Percentiles rank a stretch among this genome's conserved stretches.
These are phyloP conservation scores for Cyphomyrmex costatus DNA, from an alignment of 1,140 invertebrate genomes.

Conservation along the genomic window DNA sequence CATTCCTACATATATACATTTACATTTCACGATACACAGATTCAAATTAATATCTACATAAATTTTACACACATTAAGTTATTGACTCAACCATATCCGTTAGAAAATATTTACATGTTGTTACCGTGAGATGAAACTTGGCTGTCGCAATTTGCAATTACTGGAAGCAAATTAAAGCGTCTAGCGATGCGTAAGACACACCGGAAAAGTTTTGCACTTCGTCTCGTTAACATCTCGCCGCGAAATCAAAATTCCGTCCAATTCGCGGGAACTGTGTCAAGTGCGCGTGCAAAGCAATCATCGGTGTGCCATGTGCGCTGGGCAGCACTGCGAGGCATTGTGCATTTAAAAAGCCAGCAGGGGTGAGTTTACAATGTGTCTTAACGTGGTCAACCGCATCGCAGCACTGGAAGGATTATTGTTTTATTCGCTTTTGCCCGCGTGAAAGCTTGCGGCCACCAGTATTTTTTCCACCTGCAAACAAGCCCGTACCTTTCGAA, in stretches of 20 bases:
- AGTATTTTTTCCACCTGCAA: conserved; percentile 66
- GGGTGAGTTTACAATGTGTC: conserved; percentile 13
- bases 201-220: not conserved
- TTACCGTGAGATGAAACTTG: conserved; percentile 21
- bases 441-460: conserved; percentile 68
- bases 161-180: conserved; percentile 21
- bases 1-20: not conserved
- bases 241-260: conserved; percentile 33
- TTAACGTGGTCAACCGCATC: conserved; percentile 29
- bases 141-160: conserved; percentile 19
- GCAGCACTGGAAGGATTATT: not conserved
- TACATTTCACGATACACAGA: not conserved
- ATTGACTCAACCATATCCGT: conserved; percentile 3
- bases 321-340: not conserved
- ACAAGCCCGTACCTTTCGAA: not conserved
- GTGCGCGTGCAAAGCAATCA: conserved; percentile 27
- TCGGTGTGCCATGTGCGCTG: not conserved
- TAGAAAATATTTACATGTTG: conserved; percentile 20
- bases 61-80: not conserved
- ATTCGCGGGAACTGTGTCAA: conserved; percentile 45
- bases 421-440: conserved; percentile 71
- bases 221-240: conserved; percentile 41
- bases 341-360: not conserved
- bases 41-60: not conserved
- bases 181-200: conserved; percentile 38